Conservation (phyloP, 2,888 invertebrate genomes). For the Erannis defoliaria region DNA sequence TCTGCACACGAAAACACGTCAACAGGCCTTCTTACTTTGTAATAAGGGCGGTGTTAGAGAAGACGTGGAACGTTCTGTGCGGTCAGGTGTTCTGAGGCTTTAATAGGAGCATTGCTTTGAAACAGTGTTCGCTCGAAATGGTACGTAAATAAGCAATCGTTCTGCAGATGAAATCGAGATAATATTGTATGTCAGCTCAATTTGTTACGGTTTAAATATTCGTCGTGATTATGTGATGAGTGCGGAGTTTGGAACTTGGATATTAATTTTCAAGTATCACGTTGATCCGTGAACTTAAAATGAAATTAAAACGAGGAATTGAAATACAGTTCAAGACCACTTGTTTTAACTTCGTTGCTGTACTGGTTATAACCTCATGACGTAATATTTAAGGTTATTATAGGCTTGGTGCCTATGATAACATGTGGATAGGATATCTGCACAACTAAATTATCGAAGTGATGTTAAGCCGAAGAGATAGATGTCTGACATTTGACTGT, state of each 20-base stretch:
- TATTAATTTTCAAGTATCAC: conserved; percentile 24
- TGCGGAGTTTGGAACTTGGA: conserved; percentile 21
- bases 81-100: conserved; percentile 33
- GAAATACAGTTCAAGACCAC: conserved; percentile 1
- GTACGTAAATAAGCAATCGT: conserved; percentile 47
- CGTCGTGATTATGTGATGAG: conserved; percentile 3
- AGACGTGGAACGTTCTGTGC: background rate
- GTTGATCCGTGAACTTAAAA: background rate
- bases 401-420: too few relatives aligned
- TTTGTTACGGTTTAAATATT: conserved; percentile 36
- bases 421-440: too few relatives aligned
- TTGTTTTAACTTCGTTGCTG: background rate
- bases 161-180: conserved; percentile 35
- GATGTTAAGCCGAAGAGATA: too few relatives aligned
- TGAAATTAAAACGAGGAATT: background rate
- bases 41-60: conserved; percentile 21
- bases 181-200: conserved; percentile 28
- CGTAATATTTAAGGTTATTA: too few relatives aligned
- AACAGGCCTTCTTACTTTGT: conserved; percentile 20
- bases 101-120: conserved; percentile 47
- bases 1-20: conserved; percentile 23
- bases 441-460: too few relatives aligned
- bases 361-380: background rate
- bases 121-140: conserved; percentile 41
- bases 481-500: too few relatives aligned